phyloP scores from a whole-genome alignment of 2,113 vertebrate species.

The Phycodurus eques region DNA sequence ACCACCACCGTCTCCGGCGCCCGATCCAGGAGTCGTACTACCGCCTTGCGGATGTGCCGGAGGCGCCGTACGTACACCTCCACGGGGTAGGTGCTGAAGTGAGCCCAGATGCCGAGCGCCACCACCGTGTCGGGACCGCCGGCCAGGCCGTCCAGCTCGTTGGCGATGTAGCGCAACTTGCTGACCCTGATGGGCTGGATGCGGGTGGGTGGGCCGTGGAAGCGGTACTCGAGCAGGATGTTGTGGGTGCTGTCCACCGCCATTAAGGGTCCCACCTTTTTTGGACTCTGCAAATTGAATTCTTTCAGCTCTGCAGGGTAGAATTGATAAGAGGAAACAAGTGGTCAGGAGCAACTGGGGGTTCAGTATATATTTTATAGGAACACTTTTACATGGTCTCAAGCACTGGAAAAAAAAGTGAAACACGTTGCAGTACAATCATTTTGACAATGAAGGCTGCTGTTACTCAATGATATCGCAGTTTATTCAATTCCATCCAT shows the following conservation, averaged over 20 bases:
- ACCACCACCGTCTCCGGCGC: constrained; percentile 83
- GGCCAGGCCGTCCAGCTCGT: constrained; percentile 84
- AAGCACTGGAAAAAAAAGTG: too few species aligned
- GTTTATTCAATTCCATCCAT: too few species aligned
- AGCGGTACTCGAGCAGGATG: constrained; percentile 86
- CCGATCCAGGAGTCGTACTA: constrained; percentile 83
- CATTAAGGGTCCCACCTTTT: constrained; percentile 90
- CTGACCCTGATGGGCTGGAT: constrained; percentile 84
- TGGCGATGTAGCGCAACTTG: constrained; percentile 87
- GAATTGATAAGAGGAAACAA: neutral
- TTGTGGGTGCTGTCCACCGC: constrained; percentile 85
- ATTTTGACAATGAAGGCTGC: too few species aligned
- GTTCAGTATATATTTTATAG: too few species aligned
- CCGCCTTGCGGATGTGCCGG: constrained; percentile 83
- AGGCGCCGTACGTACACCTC: constrained; percentile 88
- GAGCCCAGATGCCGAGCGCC: constrained; percentile 89
- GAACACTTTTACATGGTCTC: too few species aligned
- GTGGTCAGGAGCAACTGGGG: too few species aligned
- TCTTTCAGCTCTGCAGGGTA: constrained; percentile 79
- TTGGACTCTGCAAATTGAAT: constrained; percentile 87
- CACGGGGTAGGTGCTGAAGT: constrained; percentile 93
- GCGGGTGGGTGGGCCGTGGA: constrained; percentile 92
- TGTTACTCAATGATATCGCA: too few species aligned
- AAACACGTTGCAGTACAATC: too few species aligned
- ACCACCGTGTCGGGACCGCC: constrained; percentile 86